Evolutionary conservation across 2,113 vertebrate genomes (phyloP).

Genomic region (Gymnorhina tibicen): DNA sequence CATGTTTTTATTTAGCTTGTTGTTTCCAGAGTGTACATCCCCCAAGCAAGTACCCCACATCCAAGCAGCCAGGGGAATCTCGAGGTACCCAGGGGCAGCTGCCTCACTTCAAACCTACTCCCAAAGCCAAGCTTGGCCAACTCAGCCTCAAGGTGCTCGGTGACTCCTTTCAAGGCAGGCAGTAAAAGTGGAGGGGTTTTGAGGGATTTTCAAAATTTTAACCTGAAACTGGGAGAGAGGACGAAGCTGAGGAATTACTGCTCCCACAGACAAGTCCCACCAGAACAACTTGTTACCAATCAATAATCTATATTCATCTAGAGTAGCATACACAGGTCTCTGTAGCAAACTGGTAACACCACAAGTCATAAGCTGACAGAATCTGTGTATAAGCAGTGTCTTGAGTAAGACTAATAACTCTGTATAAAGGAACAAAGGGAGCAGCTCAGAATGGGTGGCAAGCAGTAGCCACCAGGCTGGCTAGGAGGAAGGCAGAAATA

Average conservation of each 20-base stretch:
- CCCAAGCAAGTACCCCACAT: neutral
- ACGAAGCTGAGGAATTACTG: neutral
- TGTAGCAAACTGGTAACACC: neutral
- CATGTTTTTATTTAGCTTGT: neutral
- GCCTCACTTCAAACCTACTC: neutral
- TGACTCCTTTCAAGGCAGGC: neutral
- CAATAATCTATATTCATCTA: neutral
- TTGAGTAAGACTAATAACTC: neutral
- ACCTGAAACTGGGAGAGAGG: neutral
- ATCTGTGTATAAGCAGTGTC: neutral
- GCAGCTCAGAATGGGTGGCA: neutral
- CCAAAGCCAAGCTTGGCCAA: neutral
- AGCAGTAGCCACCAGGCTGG: conserved; percentile 5
- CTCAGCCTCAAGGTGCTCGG: neutral
- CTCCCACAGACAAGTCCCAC: neutral
- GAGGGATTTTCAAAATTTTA: neutral
- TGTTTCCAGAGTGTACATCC: neutral
- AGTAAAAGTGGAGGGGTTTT: neutral
- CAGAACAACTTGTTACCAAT: neutral
- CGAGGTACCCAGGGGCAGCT: neutral
- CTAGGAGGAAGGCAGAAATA: neutral
- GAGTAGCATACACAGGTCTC: neutral
- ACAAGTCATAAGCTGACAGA: neutral
- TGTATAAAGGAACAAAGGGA: neutral
- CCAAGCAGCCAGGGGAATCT: neutral